Percentiles rank a stretch among this genome's conserved stretches.
Evolutionary conservation across 1,140 invertebrate species (phyloP).

Genomic region (Dryas iulia): DNA sequence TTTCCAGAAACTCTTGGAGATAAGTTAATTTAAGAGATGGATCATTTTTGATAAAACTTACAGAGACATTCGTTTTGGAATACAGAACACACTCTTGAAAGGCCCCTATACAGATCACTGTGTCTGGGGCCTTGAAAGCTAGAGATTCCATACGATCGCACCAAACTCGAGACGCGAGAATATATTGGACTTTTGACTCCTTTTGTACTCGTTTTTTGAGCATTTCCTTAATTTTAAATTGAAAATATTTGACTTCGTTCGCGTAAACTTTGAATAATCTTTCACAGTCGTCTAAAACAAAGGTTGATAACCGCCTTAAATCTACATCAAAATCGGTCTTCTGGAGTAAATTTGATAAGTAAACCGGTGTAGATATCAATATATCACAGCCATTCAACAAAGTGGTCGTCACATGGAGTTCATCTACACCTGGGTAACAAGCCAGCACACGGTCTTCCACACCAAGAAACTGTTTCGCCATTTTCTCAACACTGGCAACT

Average conservation of each 20-base stretch:
- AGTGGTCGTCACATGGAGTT: constrained; percentile 46
- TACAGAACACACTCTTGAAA: constrained; percentile 72
- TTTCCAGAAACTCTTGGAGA: constrained; percentile 52
- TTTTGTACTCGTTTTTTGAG: constrained; percentile 52
- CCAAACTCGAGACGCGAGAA: constrained; percentile 62
- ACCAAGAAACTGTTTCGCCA: constrained; percentile 53
- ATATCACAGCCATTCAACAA: constrained; percentile 65
- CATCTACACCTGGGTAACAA: constrained; percentile 59
- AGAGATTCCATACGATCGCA: constrained; percentile 60
- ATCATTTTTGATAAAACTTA: constrained; percentile 53
- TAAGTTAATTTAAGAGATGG: constrained; percentile 38
- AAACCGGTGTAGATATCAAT: constrained; percentile 55
- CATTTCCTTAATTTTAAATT: constrained; percentile 56
- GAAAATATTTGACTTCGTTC: constrained; percentile 54
- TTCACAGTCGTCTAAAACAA: constrained; percentile 68
- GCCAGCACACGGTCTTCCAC: constrained; percentile 45
- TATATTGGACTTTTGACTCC: constrained; percentile 59
- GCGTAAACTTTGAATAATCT: constrained; percentile 47
- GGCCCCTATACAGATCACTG: constrained; percentile 63
- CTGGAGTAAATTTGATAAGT: constrained; percentile 55
- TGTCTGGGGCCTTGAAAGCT: constrained; percentile 56
- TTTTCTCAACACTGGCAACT: constrained; percentile 43
- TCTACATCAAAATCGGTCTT: constrained; percentile 54
- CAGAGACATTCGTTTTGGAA: constrained; percentile 56
- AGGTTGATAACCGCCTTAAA: constrained; percentile 48